Conservation (phyloP, 2,797 vertebrate species). For the Trachops cirrhosus region DNA sequence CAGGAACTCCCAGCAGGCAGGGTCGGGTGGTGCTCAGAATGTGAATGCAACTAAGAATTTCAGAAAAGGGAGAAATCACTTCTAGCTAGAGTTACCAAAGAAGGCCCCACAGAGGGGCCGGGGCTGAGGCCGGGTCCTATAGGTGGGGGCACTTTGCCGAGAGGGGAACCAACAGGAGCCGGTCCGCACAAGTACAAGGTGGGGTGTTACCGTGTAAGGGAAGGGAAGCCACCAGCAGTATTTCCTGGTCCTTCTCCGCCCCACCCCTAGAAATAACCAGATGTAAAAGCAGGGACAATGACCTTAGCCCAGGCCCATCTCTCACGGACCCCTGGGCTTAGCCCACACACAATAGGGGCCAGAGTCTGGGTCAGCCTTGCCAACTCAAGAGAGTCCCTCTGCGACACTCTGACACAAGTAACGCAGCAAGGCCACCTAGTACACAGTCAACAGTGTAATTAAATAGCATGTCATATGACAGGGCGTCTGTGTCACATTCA, state of each 20-base stretch:
- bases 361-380: not conserved
- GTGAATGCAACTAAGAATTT: not conserved
- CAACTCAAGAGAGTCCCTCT: conserved; percentile 11
- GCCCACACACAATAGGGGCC: not conserved
- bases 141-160: not conserved
- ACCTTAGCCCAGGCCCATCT: not conserved
- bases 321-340: not conserved
- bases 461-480: conserved; percentile 44
- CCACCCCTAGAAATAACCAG: not conserved
- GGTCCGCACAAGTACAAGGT: not conserved
- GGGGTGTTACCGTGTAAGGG: not conserved
- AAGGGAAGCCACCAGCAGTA: not conserved
- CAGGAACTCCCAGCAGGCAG: not conserved
- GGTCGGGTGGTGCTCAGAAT: not conserved
- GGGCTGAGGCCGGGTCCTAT: not conserved
- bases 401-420: not conserved
- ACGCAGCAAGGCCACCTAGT: conserved; percentile 24
- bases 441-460: conserved; percentile 59
- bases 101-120: not conserved
- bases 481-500: conserved; percentile 45
- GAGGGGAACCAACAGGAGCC: not conserved
- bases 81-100: not conserved
- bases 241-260: not conserved
- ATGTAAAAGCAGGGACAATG: not conserved
- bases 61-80: not conserved